Base-by-base conservation (phyloP, 2,888 invertebrate genomes). In the Pollenia amentaria region DNA sequence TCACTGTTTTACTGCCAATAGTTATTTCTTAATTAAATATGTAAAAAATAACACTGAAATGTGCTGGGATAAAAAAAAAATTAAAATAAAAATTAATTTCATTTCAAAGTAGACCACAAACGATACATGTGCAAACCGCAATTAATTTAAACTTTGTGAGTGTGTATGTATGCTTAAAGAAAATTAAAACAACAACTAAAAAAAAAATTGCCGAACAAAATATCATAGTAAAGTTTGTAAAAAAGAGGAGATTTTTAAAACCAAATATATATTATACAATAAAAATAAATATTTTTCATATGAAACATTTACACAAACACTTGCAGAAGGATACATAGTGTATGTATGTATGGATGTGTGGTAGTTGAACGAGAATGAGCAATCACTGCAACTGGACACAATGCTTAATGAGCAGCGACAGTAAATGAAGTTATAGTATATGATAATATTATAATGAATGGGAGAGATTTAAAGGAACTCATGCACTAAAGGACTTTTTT, bases 21-120 rank as follows among this genome's bases (percentile, higher is more conserved):
- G 87, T 84, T 81, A 87, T 87, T 87, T 87, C 87, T 87, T 87
- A 87, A 87, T 87, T 84, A 87, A 87, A 87, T 87, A 84, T 81
- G 44, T 11, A 72, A 73, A 69, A 72, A 83, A 67, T 9, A 69
- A 57, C 46, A 60, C 38, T 64, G 40, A 65, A 65, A 65, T 65
- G 16, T 42, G 46, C 12, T 48, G 55, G 40, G 4, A 12, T 42
- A 4, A 57, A 67, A 57, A 57, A 65, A 16, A 67, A 18, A 29
- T 11, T 70, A 73, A 62, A 72, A 57, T 62, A 44, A 62, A 76
- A 86, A 82, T 86, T 86, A 86, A 86, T 86, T 86, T 83, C 75
- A 80, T 81, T 77, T 79, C 77, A 77, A 77, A 84, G 67, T 84
- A 64, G 48, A 76, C 81, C 78, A 82, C 82, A 82, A 65, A 82